Evolutionary conservation across 53 echinoderm and acorn worm species (phyloP), one percentile per base, ranked within the genome.

Genomic region (Henricia sp.): DNA sequence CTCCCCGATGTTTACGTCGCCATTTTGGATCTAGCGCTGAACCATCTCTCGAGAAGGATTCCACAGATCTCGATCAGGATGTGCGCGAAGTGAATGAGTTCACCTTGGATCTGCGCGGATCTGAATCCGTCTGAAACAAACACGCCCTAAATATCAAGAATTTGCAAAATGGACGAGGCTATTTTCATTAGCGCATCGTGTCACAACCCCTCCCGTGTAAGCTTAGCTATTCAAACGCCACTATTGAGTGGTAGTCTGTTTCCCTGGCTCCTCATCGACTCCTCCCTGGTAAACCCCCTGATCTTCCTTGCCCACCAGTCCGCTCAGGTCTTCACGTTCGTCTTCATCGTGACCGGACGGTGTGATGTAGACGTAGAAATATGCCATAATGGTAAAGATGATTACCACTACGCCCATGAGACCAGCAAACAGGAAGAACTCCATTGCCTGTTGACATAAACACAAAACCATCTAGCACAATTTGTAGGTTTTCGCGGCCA

Each of bases 361-460:
- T 33, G 86, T 92, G 83, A 95, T 90, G 87, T 95, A 95, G 36
- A 82, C 85, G 27, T 95, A 95, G 70, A 83, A 90, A 46, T 88
- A 85, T 0, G 94, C 92, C 99, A 95, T 94, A 65, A 88, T 67
- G 28, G 87, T 51, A 41, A 99, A 99, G 19, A 99, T 86, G 48
- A 95, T 16, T 48, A 91, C 84, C 26, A 99, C 73, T 0, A 99
- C 83, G 5, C 85, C 87, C 90, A 92, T 99, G 26, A 99, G 88
- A 67, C 92, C 92, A 25, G 99, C 91, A 82, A 99, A 99, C 10
- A 99, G 38, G 84, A 99, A 92, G 87, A 99, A 99, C 62, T 99
- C 99, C 68, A 88, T 70, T 1, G 99, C 92, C 99, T 99, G 85
- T 28, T 1, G 37, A 25, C 28, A 33, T n/a, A n/a, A n/a, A n/a